These are phyloP conservation scores for Phenganax stokvisi DNA, from an alignment of 92 coral and sea anemone species.

Conservation along the genomic window DNA sequence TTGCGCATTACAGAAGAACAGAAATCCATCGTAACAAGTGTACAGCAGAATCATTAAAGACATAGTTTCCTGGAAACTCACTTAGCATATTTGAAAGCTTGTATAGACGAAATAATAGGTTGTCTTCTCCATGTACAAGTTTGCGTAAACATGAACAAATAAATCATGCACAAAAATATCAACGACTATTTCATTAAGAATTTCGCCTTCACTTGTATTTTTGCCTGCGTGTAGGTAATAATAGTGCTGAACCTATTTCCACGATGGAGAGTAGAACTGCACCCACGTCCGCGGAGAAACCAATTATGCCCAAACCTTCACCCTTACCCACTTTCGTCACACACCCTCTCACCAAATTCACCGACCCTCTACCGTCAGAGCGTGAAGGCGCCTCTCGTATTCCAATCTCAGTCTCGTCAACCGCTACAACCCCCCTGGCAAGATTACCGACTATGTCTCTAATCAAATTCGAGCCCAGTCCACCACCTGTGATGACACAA, in stretches of 20 bases:
- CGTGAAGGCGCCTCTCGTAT: conserved; percentile 5
- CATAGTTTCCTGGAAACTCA: no score
- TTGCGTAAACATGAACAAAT: no score
- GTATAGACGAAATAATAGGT: no score
- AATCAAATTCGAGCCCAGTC: conserved; percentile 28
- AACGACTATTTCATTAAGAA: no score
- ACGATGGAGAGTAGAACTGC: not conserved
- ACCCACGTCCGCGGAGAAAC: not conserved
- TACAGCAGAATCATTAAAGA: no score
- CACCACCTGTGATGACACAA: conserved; percentile 3
- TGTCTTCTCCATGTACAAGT: no score
- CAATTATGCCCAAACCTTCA: conserved; percentile 20
- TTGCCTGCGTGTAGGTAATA: not conserved
- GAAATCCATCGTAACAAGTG: no score
- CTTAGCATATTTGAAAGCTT: no score
- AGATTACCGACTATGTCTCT: conserved; percentile 34
- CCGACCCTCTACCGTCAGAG: not conserved
- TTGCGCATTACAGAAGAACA: no score
- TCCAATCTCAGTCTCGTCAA: not conserved
- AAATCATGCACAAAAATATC: no score
- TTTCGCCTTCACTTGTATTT: not conserved
- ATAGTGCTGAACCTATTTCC: not conserved
- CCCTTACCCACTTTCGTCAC: conserved; percentile 17
- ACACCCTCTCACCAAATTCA: conserved; percentile 25
- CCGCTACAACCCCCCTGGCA: conserved; percentile 15